These are phyloP conservation scores for Tokudaia tokunoshimensis DNA, from an alignment of 2,797 vertebrate species.

Conservation along the genomic window DNA sequence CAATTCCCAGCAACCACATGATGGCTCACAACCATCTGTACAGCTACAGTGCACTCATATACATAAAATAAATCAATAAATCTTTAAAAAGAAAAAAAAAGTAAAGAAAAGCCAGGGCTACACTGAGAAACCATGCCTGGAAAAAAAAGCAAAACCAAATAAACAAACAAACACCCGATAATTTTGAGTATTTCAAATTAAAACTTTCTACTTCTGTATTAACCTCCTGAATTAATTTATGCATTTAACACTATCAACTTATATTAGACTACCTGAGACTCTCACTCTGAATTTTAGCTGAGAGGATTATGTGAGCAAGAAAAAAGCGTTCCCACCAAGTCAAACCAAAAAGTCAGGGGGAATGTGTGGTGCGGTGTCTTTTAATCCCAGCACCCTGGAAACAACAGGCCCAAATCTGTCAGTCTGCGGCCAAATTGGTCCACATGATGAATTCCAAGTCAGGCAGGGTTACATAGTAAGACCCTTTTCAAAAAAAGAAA, in stretches of 20 bases:
- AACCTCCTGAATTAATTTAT: background rate
- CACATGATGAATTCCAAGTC: background rate
- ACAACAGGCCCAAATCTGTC: background rate
- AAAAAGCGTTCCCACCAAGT: background rate
- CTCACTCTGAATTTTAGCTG: background rate
- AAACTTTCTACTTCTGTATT: background rate
- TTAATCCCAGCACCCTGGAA: background rate
- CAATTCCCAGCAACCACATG: too few relatives aligned
- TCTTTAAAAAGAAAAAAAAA: too few relatives aligned
- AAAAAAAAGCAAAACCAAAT: background rate
- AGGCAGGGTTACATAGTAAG: background rate
- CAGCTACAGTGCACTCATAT: too few relatives aligned
- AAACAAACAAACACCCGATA: background rate
- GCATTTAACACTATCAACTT: background rate
- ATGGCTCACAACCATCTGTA: too few relatives aligned
- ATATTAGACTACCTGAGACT: background rate
- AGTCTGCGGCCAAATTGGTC: background rate
- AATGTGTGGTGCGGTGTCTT: background rate
- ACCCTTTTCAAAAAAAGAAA: background rate
- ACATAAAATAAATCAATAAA: too few relatives aligned
- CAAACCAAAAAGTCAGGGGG: background rate
- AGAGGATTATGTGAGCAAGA: background rate
- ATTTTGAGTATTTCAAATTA: background rate
- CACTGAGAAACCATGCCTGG: background rate
- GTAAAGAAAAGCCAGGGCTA: background rate